Percentiles rank a stretch among this genome's conserved stretches.
These are phyloP conservation scores for Microctonus aethiopoides DNA, from an alignment of 2,888 invertebrate genomes.

Conservation along the genomic window DNA sequence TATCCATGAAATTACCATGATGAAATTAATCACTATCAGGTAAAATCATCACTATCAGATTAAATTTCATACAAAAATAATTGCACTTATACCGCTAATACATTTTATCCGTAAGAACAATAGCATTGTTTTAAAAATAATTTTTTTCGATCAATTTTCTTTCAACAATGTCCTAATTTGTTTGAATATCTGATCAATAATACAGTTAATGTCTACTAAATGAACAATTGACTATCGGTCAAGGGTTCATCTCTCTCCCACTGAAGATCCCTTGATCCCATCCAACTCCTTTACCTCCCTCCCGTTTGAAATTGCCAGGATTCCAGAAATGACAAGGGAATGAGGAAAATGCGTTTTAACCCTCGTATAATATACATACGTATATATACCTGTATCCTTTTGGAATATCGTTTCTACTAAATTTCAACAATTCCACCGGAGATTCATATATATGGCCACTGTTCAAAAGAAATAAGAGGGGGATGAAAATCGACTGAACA, in stretches of 20 bases:
- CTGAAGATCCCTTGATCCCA: background rate
- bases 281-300: background rate
- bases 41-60: slow-evolving; percentile 14
- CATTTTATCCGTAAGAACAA: too few relatives aligned
- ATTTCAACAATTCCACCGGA: slow-evolving; percentile 46
- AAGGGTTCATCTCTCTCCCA: background rate
- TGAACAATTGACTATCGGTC: background rate
- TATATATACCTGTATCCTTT: slow-evolving; percentile 18
- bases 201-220: background rate
- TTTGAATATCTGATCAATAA: too few relatives aligned
- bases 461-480: slow-evolving; percentile 20
- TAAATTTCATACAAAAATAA: slow-evolving; percentile 8
- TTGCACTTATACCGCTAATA: background rate
- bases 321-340: background rate
- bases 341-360: background rate
- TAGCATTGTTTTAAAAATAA: background rate
- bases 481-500: slow-evolving; percentile 16
- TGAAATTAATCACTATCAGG: slow-evolving; percentile 36
- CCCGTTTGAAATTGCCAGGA: background rate
- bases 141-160: background rate
- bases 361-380: background rate
- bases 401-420: slow-evolving; percentile 52
- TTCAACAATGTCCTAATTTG: background rate
- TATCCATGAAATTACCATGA: slow-evolving; percentile 41
- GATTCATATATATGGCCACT: slow-evolving; percentile 13